Percentiles rank a stretch among this genome's conserved stretches.
Evolutionary conservation across 2,797 vertebrate genomes (phyloP).

Genomic region (Artibeus lituratus): DNA sequence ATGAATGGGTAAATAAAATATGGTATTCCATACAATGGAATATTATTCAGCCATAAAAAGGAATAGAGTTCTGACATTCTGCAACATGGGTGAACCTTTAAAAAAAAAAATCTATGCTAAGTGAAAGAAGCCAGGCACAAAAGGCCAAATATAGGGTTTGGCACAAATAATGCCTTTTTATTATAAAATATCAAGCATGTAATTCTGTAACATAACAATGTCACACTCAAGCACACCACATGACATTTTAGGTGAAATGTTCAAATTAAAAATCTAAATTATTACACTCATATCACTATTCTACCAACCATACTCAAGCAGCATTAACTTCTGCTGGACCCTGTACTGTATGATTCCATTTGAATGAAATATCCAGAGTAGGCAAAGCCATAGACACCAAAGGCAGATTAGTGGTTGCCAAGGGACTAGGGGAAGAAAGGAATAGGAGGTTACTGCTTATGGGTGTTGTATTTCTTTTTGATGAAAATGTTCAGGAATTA

Average conservation of each 20-base stretch:
- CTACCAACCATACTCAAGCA: no score
- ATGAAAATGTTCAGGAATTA: neutral
- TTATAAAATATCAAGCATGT: no score
- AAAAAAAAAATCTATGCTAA: neutral
- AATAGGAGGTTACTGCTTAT: neutral
- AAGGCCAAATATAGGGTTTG: neutral
- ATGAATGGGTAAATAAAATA: neutral
- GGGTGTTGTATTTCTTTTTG: neutral
- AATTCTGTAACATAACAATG: no score
- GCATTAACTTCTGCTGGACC: no score
- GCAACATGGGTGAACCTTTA: neutral
- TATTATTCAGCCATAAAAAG: neutral
- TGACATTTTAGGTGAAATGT: no score
- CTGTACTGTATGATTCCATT: neutral
- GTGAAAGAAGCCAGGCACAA: neutral
- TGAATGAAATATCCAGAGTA: neutral
- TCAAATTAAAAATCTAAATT: no score
- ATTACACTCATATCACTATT: no score
- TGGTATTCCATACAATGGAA: neutral
- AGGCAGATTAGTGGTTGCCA: neutral
- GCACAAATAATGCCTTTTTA: no score
- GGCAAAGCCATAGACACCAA: neutral
- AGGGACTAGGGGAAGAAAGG: neutral
- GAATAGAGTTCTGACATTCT: neutral
- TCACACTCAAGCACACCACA: no score